Percentiles rank a stretch among this genome's conserved stretches.
These are phyloP conservation scores for Luffia ferchaultella DNA, from an alignment of 2,888 invertebrate species.

Conservation along the genomic window DNA sequence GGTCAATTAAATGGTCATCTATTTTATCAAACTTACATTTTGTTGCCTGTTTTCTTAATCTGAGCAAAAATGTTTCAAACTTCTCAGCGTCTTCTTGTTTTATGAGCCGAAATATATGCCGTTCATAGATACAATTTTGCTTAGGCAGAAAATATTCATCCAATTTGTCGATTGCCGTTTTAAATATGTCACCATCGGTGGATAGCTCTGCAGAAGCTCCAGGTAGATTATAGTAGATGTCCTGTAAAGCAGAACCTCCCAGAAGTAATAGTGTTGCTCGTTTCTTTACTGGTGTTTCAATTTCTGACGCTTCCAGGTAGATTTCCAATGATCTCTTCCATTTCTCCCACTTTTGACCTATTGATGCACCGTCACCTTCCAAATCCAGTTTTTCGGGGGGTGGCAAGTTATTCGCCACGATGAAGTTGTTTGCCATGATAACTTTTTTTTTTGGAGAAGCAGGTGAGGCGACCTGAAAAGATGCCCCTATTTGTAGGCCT, in stretches of 20 bases:
- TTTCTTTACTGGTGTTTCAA: too few relatives aligned
- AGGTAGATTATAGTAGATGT: constrained; percentile 11
- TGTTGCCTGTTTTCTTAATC: constrained; percentile 12
- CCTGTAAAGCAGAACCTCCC: too few relatives aligned
- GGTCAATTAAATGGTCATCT: constrained; percentile 13
- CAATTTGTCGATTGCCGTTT: constrained; percentile 12
- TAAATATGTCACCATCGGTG: constrained; percentile 7
- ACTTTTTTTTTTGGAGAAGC: too few relatives aligned
- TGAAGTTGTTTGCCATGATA: too few relatives aligned
- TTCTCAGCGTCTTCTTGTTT: constrained; percentile 23
- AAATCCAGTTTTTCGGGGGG: too few relatives aligned
- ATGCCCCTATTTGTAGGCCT: too few relatives aligned
- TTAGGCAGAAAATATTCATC: constrained; percentile 20
- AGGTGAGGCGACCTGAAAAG: too few relatives aligned
- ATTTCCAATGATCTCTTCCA: constrained; percentile 19
- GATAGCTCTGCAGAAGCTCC: constrained; percentile 2
- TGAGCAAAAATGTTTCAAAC: constrained; percentile 23
- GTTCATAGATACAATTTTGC: constrained; percentile 19
- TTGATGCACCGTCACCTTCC: constrained; percentile 16
- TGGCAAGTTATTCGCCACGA: too few relatives aligned
- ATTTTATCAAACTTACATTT: constrained; percentile 11
- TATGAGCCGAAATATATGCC: constrained; percentile 22
- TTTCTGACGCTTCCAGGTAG: constrained; percentile 20
- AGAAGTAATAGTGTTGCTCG: too few relatives aligned
- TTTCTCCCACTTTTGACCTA: constrained; percentile 18